Conservation (phyloP, 2,888 invertebrate species). For the Cephus rjabovi region DNA sequence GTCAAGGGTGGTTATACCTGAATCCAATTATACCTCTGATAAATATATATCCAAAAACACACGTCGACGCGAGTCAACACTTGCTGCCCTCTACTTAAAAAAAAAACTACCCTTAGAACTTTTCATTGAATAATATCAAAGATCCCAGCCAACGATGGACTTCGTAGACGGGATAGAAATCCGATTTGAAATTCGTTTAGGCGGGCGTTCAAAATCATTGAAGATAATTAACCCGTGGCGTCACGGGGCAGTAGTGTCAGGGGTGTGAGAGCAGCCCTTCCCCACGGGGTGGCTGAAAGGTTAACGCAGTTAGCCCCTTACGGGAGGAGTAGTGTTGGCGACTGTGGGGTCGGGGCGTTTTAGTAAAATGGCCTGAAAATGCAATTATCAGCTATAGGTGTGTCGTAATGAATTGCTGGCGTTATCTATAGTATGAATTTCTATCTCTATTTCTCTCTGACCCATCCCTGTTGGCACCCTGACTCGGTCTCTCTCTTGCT, state of each 20-base stretch:
- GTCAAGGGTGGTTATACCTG: not conserved
- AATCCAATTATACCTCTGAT: not conserved
- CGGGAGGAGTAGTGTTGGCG: constrained; percentile 40
- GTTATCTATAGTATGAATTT: constrained; percentile 47
- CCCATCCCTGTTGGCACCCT: constrained; percentile 8
- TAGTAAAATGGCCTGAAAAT: constrained; percentile 64
- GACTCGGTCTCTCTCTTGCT: constrained; percentile 8
- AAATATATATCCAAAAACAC: not conserved
- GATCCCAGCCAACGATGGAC: not conserved
- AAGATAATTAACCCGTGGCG: constrained; percentile 59
- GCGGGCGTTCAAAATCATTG: constrained; percentile 61
- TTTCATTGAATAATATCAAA: not conserved
- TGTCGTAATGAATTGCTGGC: constrained; percentile 61
- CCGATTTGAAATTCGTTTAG: constrained; percentile 61
- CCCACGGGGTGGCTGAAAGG: constrained; percentile 55
- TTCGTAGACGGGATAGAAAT: constrained; percentile 39
- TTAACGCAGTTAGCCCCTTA: constrained; percentile 62
- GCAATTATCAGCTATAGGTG: constrained; percentile 65
- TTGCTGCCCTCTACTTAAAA: not conserved
- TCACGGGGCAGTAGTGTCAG: constrained; percentile 38
- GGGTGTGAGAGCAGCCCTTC: constrained; percentile 26
- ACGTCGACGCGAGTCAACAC: not conserved
- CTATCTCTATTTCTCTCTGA: not conserved
- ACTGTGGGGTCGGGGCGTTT: constrained; percentile 40
- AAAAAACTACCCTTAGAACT: not conserved